These are phyloP conservation scores for Leucoma salicis DNA, from an alignment of 2,888 invertebrate genomes.

Conservation along the genomic window DNA sequence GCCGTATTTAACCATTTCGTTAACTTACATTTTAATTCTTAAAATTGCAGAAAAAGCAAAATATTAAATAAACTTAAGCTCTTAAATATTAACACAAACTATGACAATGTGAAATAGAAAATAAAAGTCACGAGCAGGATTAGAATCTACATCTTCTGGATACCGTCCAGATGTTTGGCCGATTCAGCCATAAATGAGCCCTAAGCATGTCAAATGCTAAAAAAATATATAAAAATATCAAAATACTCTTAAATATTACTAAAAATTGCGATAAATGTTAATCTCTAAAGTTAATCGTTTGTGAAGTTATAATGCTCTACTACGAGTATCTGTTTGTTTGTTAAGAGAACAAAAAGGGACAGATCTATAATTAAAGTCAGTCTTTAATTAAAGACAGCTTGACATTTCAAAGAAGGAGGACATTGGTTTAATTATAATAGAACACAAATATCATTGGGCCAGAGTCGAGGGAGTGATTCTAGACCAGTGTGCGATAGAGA, in stretches of 20 bases:
- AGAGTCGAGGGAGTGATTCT: slow-evolving; percentile 63
- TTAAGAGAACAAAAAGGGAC: slow-evolving; percentile 51
- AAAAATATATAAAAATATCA: too few species aligned
- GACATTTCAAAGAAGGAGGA: slow-evolving; percentile 81
- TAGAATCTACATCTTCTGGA: too few species aligned
- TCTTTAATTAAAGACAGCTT: slow-evolving; percentile 77
- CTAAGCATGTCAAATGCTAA: too few species aligned
- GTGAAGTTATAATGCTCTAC: slow-evolving; percentile 27
- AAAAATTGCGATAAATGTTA: slow-evolving; percentile 8
- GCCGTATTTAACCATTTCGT: too few species aligned
- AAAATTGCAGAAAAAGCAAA: too few species aligned
- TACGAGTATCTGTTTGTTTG: slow-evolving; percentile 38
- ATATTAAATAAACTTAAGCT: too few species aligned
- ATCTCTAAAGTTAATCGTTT: slow-evolving; percentile 24
- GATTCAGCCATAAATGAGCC: too few species aligned
- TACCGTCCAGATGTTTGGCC: too few species aligned
- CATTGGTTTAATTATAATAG: slow-evolving; percentile 59
- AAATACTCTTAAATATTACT: slow-evolving; percentile 2
- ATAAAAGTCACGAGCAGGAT: too few species aligned
- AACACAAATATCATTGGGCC: slow-evolving; percentile 82
- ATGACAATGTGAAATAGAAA: too few species aligned
- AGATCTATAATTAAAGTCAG: slow-evolving; percentile 61
- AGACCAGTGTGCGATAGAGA: slow-evolving; percentile 48
- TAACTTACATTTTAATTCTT: too few species aligned
- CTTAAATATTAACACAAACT: too few species aligned